These are phyloP conservation scores for Thryonomys swinderianus DNA, from an alignment of 2,113 vertebrate genomes.

Conservation along the genomic window DNA sequence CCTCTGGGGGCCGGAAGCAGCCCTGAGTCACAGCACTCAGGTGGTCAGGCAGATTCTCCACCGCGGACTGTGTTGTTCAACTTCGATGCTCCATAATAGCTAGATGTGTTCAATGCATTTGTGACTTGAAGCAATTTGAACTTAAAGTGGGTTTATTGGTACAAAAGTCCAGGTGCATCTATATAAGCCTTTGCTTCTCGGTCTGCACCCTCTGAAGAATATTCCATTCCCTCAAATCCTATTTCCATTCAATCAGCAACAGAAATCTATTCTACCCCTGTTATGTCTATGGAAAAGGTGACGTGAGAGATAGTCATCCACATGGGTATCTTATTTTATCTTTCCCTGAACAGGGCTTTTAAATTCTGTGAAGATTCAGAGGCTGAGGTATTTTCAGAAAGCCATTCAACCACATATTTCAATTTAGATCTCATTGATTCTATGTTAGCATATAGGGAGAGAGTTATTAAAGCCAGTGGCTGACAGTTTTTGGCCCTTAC, in stretches of 20 bases:
- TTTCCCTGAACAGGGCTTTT: neutral
- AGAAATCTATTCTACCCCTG: neutral
- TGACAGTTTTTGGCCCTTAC: neutral
- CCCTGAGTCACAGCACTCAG: neutral
- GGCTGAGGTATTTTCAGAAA: constrained; percentile 30
- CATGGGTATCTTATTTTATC: fast-evolving
- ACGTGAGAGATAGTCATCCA: neutral
- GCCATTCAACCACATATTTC: constrained; percentile 52
- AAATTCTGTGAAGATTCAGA: neutral
- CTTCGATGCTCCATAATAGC: neutral
- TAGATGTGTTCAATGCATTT: neutral
- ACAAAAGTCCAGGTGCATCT: neutral
- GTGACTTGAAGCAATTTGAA: neutral
- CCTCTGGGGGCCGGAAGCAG: neutral
- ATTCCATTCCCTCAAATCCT: neutral
- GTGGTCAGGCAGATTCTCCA: neutral
- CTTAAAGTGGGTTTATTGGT: neutral
- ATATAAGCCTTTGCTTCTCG: neutral
- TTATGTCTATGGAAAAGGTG: neutral
- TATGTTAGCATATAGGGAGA: constrained; percentile 21
- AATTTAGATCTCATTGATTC: constrained; percentile 64
- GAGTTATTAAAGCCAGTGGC: neutral
- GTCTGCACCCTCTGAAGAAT: neutral
- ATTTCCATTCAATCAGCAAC: neutral
- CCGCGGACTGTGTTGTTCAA: neutral